Evolutionary conservation across 2,888 invertebrate species (phyloP), one percentile per base, ranked within the genome.

Genomic region (Leptarthrus brevirostris): DNA sequence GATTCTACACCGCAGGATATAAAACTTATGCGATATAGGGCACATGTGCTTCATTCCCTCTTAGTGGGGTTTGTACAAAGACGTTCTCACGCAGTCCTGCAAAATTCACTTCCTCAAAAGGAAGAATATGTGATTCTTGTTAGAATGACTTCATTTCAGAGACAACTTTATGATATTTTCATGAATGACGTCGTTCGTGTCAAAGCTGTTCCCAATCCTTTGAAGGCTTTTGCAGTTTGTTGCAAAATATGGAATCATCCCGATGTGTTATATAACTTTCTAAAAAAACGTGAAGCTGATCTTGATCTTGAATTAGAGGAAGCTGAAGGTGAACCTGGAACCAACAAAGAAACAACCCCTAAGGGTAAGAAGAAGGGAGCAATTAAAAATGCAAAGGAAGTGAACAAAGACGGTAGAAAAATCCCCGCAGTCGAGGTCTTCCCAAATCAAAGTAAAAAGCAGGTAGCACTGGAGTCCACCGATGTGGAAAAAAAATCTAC

Each of bases 211-310:
- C 94, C 95, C 26, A 98, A 98, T 87, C 98, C 98, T 0, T 87
- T 99, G 73, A 97, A 97, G 85, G 97, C 98, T 1, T 98, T 98
- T 85, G 96, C 98, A 18, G 97, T 98, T 74, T 98, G 98, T 83
- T 98, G 97, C 83, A 99, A 98, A 89, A 96, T 96, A 79, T 96
- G 96, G 96, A 96, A 96, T 83, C 96, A 96, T 85, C 96, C 96
- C 0, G 96, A 96, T 83, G 94, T 96, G 16, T 83, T 96, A 26
- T 96, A 94, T 82, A 92, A 95, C 82, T 95, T 95, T 81, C 84
- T 96, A 74, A 92, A 91, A 81, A 95, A 95, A 82, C 89, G 93
- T 54, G 91, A 92, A 80, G 92, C 91, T 22, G 90, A 90, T 79
- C 87, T 89, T 80, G 95, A 95, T 84, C 87, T 94, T 78, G 94